A percentile compares a stretch with the other conserved stretches of the same genome.
Evolutionary conservation across 2,888 invertebrate genomes (phyloP).

Genomic region (Rhagonycha lutea): DNA sequence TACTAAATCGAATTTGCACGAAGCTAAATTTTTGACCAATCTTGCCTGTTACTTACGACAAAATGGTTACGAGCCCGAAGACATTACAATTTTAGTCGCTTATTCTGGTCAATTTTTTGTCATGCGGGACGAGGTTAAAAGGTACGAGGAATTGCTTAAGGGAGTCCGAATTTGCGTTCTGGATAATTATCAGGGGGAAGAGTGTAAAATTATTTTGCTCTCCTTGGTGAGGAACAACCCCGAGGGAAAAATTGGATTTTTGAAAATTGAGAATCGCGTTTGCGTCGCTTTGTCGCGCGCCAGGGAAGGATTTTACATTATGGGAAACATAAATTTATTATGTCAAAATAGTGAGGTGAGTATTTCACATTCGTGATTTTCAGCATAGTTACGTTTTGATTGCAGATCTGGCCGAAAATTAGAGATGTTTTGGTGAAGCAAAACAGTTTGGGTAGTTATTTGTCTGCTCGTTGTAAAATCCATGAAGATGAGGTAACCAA

Average conservation of each 20-base stretch:
- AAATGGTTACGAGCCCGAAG: conserved; percentile 62
- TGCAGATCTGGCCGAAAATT: neutral
- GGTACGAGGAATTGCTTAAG: conserved; percentile 43
- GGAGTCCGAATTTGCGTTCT: conserved; percentile 68
- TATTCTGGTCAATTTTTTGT: conserved; percentile 72
- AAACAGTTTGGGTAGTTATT: neutral
- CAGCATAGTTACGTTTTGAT: neutral
- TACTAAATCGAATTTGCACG: conserved; percentile 66
- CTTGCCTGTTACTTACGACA: conserved; percentile 65
- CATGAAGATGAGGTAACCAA: conserved; percentile 55
- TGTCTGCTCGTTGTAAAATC: conserved; percentile 58
- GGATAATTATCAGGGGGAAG: conserved; percentile 83
- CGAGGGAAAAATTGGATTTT: conserved; percentile 70
- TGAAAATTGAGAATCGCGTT: conserved; percentile 70
- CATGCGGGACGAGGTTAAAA: conserved; percentile 56
- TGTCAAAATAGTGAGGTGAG: conserved; percentile 55
- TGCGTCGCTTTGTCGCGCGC: conserved; percentile 57
- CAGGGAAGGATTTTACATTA: conserved; percentile 69
- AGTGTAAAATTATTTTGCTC: conserved; percentile 75
- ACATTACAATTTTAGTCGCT: conserved; percentile 75
- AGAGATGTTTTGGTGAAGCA: neutral
- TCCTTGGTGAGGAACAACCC: conserved; percentile 80
- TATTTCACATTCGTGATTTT: neutral
- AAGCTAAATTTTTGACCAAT: conserved; percentile 66
- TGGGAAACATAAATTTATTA: conserved; percentile 71